These are phyloP conservation scores for Meiosimyza decipiens DNA, from an alignment of 2,888 invertebrate genomes.

Conservation along the genomic window DNA sequence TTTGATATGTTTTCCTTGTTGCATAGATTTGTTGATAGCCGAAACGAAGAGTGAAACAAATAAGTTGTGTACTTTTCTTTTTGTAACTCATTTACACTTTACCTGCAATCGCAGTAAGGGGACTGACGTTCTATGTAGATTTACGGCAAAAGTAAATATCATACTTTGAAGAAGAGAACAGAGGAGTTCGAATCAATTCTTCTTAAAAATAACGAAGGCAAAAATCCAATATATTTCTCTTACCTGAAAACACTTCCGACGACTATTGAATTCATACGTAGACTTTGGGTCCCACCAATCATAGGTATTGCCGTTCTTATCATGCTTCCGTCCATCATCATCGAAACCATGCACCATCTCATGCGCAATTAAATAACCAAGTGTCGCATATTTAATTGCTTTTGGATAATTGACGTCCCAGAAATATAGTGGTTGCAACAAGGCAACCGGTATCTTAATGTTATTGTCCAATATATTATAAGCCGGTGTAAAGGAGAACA, in stretches of 20 bases:
- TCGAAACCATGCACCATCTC: conserved; percentile 63
- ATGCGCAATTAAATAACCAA: conserved; percentile 60
- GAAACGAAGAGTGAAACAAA: no score
- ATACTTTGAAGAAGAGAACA: no score
- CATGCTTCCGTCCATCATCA: conserved; percentile 55
- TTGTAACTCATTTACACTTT: no score
- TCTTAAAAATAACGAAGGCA: no score
- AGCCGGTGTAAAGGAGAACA: conserved; percentile 52
- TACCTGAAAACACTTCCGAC: conserved; percentile 54
- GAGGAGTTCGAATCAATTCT: no score
- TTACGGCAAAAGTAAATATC: no score
- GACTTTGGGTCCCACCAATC: conserved; percentile 60
- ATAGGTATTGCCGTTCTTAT: conserved; percentile 50
- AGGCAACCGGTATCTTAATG: conserved; percentile 58
- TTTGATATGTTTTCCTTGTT: no score
- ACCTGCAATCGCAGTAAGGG: no score
- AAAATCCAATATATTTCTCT: no score
- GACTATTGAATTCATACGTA: conserved; percentile 53
- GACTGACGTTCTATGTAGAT: no score
- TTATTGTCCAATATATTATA: conserved; percentile 54
- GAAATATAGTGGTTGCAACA: conserved; percentile 58
- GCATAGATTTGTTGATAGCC: no score
- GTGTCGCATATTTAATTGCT: conserved; percentile 56
- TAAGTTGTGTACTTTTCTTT: no score
- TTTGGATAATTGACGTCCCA: conserved; percentile 58